These are phyloP conservation scores for Schizopygopsis pylzovi DNA, from an alignment of 2,797 vertebrate species.

Conservation along the genomic window DNA sequence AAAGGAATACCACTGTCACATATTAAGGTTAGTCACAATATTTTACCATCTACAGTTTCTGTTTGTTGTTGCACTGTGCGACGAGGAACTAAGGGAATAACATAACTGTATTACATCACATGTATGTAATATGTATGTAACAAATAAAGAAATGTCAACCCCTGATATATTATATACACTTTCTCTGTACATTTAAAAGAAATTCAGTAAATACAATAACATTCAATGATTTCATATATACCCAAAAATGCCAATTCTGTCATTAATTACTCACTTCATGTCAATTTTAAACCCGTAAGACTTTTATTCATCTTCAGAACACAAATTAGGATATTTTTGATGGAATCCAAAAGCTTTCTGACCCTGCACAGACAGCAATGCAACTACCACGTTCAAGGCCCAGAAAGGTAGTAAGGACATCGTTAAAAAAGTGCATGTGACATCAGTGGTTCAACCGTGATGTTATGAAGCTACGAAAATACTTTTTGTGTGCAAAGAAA, in stretches of 20 bases:
- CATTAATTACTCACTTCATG: not conserved
- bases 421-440: not conserved
- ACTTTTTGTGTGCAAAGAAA: no score
- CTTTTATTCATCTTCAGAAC: not conserved
- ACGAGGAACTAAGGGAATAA: not conserved
- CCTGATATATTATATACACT: not conserved
- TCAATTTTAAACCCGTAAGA: not conserved
- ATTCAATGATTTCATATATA: not conserved
- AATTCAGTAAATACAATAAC: not conserved
- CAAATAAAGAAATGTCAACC: not conserved
- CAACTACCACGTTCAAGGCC: not conserved
- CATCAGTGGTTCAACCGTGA: no score
- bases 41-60: not conserved
- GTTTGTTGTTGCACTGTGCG: not conserved
- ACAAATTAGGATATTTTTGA: not conserved
- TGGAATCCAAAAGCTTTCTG: not conserved
- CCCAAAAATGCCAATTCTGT: not conserved
- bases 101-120: not conserved
- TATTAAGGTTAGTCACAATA: not conserved
- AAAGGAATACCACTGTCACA: not conserved
- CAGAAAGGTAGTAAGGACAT: not conserved
- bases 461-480: no score
- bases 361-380: not conserved
- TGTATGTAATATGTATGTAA: not conserved
- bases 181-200: not conserved